Evolutionary conservation across 2,797 vertebrate species (phyloP).

Genomic region (Anabacerthia variegaticeps): DNA sequence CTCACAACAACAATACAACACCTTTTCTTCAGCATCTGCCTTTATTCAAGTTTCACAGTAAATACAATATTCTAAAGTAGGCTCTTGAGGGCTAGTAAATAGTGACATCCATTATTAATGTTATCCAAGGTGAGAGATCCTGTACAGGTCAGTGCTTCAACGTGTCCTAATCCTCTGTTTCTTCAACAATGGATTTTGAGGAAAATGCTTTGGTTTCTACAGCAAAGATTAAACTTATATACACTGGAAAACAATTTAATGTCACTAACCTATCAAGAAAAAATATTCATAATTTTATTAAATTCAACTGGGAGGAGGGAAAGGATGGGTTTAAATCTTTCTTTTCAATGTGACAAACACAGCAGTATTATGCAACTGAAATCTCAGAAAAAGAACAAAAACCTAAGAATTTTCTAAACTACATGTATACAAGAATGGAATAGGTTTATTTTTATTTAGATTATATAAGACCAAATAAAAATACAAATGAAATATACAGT

Average conservation of each 20-base stretch:
- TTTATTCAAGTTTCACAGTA: background rate
- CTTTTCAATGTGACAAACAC: background rate
- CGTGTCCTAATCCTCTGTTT: background rate
- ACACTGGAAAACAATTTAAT: background rate
- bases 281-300: background rate
- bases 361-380: background rate
- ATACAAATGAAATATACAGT: background rate
- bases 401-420: background rate
- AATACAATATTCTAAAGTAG: background rate
- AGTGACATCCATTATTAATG: background rate
- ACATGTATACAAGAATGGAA: background rate
- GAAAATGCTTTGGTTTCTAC: background rate
- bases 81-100: background rate
- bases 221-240: background rate
- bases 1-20: background rate
- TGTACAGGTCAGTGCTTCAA: background rate
- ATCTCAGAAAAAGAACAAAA: background rate
- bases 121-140: background rate
- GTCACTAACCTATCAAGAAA: background rate
- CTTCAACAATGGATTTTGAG: background rate
- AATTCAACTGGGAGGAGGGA: background rate
- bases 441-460: background rate
- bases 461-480: background rate
- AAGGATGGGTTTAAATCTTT: background rate
- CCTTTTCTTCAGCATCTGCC: background rate